Percentiles rank a stretch among this genome's conserved stretches.
Evolutionary conservation across 2,113 vertebrate genomes (phyloP).

Genomic region (Nymphicus hollandicus): DNA sequence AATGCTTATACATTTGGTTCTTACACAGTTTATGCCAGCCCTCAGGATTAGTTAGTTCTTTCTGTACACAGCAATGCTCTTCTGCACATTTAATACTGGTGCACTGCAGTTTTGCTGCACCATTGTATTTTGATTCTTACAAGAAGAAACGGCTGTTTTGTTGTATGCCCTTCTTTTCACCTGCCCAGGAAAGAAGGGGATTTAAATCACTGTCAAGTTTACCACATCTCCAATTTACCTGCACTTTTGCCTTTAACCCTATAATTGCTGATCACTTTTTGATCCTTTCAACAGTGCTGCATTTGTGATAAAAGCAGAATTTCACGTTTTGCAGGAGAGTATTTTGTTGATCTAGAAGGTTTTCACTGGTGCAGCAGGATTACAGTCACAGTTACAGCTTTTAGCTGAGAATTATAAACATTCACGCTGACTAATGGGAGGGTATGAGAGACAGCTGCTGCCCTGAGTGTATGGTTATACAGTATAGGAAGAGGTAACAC

Average conservation of each 20-base stretch:
- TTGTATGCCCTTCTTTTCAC: background rate
- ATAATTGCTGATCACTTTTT: background rate
- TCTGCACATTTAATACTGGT: background rate
- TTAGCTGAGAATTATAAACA: background rate
- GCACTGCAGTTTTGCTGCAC: background rate
- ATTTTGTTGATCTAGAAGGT: background rate
- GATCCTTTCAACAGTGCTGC: background rate
- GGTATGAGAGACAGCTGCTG: background rate
- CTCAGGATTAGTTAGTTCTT: background rate
- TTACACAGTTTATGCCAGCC: background rate
- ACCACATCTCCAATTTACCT: background rate
- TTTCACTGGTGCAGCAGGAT: background rate
- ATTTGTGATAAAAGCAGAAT: background rate
- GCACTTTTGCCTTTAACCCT: background rate
- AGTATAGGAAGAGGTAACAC: background rate
- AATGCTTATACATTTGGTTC: background rate
- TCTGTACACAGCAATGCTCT: rapidly evolving
- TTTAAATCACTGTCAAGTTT: background rate
- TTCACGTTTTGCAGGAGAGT: background rate
- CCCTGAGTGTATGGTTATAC: background rate
- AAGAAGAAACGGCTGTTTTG: background rate
- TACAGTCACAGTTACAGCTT: background rate
- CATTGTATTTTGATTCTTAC: background rate
- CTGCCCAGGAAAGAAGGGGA: background rate
- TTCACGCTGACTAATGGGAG: background rate